Evolutionary conservation across 1,140 invertebrate species (phyloP).

Genomic region (Panonychus citri): DNA sequence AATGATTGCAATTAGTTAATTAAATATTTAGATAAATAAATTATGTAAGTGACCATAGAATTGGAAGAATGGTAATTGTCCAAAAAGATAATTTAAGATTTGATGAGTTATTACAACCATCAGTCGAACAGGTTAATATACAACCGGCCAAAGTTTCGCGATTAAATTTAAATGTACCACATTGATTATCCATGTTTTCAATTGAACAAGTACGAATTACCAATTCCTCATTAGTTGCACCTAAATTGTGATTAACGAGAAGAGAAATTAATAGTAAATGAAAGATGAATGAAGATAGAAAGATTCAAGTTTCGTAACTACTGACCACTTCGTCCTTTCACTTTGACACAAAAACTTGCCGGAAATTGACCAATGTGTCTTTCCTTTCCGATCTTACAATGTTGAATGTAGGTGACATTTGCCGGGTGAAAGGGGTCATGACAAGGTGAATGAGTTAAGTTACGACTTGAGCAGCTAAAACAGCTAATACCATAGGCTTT

Average conservation of each 20-base stretch:
- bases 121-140: constrained; percentile 30
- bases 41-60: too few relatives aligned
- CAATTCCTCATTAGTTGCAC: constrained; percentile 21
- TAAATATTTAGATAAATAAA: too few relatives aligned
- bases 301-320: background rate
- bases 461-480: constrained; percentile 33
- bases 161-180: constrained; percentile 28
- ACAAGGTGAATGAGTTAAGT: constrained; percentile 29
- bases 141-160: constrained; percentile 28
- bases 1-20: too few relatives aligned
- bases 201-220: constrained; percentile 31
- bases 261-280: background rate
- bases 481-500: constrained; percentile 26
- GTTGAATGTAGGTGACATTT: constrained; percentile 24
- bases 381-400: constrained; percentile 32
- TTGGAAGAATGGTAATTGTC: too few relatives aligned
- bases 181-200: constrained; percentile 32
- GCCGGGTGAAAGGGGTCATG: constrained; percentile 34
- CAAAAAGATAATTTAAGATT: too few relatives aligned
- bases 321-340: constrained; percentile 27
- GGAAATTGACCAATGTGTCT: constrained; percentile 32
- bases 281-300: background rate
- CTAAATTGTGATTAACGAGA: too few relatives aligned
- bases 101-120: constrained; percentile 25
- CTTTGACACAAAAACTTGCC: constrained; percentile 35